phyloP scores from a whole-genome alignment of 1,140 invertebrate genomes.

The Zaprionus capensis region DNA sequence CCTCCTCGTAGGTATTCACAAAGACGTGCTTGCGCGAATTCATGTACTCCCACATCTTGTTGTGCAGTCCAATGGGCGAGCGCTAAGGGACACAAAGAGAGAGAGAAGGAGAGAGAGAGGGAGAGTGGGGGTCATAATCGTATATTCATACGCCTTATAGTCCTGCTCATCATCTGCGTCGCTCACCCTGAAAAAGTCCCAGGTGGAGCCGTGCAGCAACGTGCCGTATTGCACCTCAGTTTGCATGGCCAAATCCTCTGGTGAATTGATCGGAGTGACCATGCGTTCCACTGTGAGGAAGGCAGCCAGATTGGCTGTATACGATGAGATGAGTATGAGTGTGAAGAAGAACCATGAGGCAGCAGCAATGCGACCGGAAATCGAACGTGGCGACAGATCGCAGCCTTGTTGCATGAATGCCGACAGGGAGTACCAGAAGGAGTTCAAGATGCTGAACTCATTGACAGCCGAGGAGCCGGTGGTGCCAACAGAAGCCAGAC shows the following conservation, averaged over 20 bases:
- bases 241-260: constrained; percentile 97
- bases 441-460: constrained; percentile 98
- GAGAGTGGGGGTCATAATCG: not conserved
- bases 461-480: constrained; percentile 85
- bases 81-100: constrained; percentile 86
- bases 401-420: constrained; percentile 99
- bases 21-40: constrained; percentile 90
- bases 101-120: not conserved
- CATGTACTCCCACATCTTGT: constrained; percentile 99
- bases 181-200: constrained; percentile 95
- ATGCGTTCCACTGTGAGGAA: constrained; percentile 98
- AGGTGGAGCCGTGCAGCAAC: constrained; percentile 93
- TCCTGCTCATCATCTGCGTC: not conserved
- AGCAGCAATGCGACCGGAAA: constrained; percentile 94
- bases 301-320: constrained; percentile 98
- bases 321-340: constrained; percentile 98
- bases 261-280: constrained; percentile 96
- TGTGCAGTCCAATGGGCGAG: constrained; percentile 95
- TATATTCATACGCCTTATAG: not conserved
- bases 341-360: constrained; percentile 99
- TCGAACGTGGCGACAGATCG: constrained; percentile 96
- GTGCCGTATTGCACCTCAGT: constrained; percentile 98
- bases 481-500: constrained; percentile 73
- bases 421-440: constrained; percentile 97
- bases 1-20: constrained; percentile 93